Evolutionary conservation across 2,113 vertebrate genomes (phyloP), one percentile per base, ranked within the genome.

Genomic region (Myodes glareolus): DNA sequence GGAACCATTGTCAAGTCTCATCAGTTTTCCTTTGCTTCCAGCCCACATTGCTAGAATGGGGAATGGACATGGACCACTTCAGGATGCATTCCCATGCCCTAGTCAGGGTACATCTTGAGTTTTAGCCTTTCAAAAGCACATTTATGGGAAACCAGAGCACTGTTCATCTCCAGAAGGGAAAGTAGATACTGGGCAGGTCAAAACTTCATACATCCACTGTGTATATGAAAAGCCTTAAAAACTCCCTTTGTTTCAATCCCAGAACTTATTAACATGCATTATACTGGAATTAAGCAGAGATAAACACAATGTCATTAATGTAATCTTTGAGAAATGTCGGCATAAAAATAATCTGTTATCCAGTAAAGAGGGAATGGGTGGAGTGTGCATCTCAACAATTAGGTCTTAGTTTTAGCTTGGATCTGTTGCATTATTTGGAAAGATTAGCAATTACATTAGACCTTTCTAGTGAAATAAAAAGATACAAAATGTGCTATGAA

Each of bases 401-500:
- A 93, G 67, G 63, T 29, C 17, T 95, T 55, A 78, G 68, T 58
- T 88, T 80, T 88, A 65, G 45, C 29, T 78, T 55, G 7, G n/a
- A 19, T 31, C 10, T 42, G 27, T 55, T 68, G 13, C 33, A 31
- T 87, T n/a, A 91, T 67, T 92, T 96, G 76, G 29, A 90, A 94
- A 78, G 55, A 0, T 58, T 73, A 73, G 7, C 76, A 86, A 39
- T 94, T 93, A 68, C n/a, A 82, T 67, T 95, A 29, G 52, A 72
- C 82, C 70, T 78, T 92, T 58, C 42, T 65, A 19, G 88, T 90
- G 63, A 92, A 88, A 94, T 92, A 78, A 80, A 47, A 45, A 85
- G 68, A 92, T 76, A 29, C 1, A 93, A 55, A 94, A 68, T 82
- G 67, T 75, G 47, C 52, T 85, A 68, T 84, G 13, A 92, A 58